Base-by-base conservation (phyloP, 2,888 invertebrate species). In the Melanostoma scalare region DNA sequence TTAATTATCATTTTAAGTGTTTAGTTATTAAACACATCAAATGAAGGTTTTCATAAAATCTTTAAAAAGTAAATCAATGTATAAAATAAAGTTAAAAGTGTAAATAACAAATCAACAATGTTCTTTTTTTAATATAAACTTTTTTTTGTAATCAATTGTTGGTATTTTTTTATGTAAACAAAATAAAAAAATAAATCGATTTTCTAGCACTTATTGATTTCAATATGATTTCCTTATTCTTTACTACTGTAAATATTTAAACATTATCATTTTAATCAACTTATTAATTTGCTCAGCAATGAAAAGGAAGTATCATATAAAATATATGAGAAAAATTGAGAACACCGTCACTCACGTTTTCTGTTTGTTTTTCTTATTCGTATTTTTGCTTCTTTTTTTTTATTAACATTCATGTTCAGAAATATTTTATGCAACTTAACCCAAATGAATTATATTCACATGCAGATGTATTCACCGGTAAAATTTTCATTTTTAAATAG, bases 31-130 rank as follows among this genome's bases (percentile, higher is more conserved):
- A 50, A 52, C 4, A 61, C 4, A 3, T 52, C 42, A 38, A 44
- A 42, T 20, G 42, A 81, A 77, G 82, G 82, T 82, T 82, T 82
- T 82, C 77, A 82, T 82, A 77, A 82, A 82, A 82, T 77, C 82
- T 82, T 82, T 67, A 30, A 53, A 75, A 65, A 72, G 44, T 6
- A 58, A 52, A 61, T 52, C n/a, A 50, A 36, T 58, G 48, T 69
- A 65, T 48, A 68, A 71, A 79, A 73, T 67, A 42, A 71, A 67
- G 44, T 38, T 55, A 55, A 52, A 38, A 35, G 46, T 68, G 60
- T 73, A 85, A 75, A 86, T 79, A 61, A 76, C 36, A 78, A 86
- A 60, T 31, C 40, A 85, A 84, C 20, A 20, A 20, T 20, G 20
- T 20, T 20, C 20, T 20, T 20, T 20, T 20, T 20, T 20, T 20